Evolutionary conservation across 1,140 invertebrate species (phyloP), one percentile per base, ranked within the genome.

Genomic region (Drosophila nigrodunni): DNA sequence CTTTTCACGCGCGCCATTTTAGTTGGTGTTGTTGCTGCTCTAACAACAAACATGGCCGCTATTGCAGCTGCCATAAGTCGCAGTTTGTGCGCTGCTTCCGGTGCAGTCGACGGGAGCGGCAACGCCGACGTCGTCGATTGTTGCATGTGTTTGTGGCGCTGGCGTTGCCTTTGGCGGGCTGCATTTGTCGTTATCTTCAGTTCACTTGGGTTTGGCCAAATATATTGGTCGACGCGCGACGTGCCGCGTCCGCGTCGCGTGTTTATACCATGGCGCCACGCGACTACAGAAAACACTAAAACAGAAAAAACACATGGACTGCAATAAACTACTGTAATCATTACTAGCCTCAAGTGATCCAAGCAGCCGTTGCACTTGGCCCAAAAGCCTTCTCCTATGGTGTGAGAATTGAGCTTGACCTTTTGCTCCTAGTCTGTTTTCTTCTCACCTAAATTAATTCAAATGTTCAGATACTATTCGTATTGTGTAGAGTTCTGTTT

Each of bases 1-100:
- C 82, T 87, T 82, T 88, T 87, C 80, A 66, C 83, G 79, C 83
- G 83, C 80, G 83, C 83, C 77, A 83, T 88, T 88, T 88, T 72
- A 54, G 80, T 80, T 83, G 74, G 57, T 77, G 44, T 61, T 60
- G 39, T 43, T 50, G 67, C 21, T 54, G n/a, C 43, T 59, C 82
- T 86, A 88, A 86, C 82, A 86, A 88, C 82, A 86, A 86, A 88
- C 79, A 86, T 82, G 76, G 65, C 72, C 44, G 52, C 39, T 67
- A 30, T 47, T 50, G 54, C 50, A 65, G 44, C 61, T 65, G 83
- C 80, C 76, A 89, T 88, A 83, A 83, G 83, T 86, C 83, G 83
- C 76, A 61, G 75, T 47, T 62, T 46, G 49, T 41, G 25, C 64
- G 59, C 81, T 77, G 82, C 73, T 79, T 71, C 72, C 76, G 78